A percentile compares a stretch with the other conserved stretches of the same genome.
These are phyloP conservation scores for Olivierus martensii DNA, from an alignment of 1,140 invertebrate genomes.

Conservation along the genomic window DNA sequence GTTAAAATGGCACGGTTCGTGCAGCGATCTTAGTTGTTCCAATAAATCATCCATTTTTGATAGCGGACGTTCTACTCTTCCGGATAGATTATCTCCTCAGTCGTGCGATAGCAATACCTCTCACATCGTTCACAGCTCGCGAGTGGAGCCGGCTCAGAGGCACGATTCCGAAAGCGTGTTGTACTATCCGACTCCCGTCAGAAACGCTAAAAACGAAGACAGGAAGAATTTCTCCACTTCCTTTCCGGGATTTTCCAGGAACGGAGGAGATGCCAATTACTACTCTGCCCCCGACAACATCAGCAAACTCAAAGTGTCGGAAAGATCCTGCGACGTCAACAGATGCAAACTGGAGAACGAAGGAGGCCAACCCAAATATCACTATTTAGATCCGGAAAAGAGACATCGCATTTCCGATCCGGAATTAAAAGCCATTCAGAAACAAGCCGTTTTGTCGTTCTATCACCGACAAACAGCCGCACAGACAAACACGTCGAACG, in stretches of 20 bases:
- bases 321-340: too few species aligned
- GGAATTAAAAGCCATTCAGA: constrained; percentile 70
- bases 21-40: constrained; percentile 48
- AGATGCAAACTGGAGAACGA: too few species aligned
- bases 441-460: constrained; percentile 68
- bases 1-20: constrained; percentile 64
- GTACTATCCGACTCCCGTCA: constrained; percentile 32
- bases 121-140: constrained; percentile 55
- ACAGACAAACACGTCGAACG: too few species aligned
- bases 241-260: too few species aligned
- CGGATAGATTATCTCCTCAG: constrained; percentile 17
- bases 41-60: constrained; percentile 18
- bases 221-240: too few species aligned
- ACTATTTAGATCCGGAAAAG: constrained; percentile 51
- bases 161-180: constrained; percentile 65
- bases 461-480: constrained; percentile 32
- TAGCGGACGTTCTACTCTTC: constrained; percentile 19
- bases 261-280: too few species aligned
- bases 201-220: too few species aligned
- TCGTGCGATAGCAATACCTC: constrained; percentile 36
- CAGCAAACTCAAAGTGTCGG: too few species aligned
- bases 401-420: constrained; percentile 54
- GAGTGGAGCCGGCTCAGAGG: constrained; percentile 60
- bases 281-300: too few species aligned
- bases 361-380: too few species aligned